Percentiles rank a stretch among this genome's conserved stretches.
phyloP scores from a whole-genome alignment of 2,888 invertebrate species.

The Ectemnius cavifrons region DNA sequence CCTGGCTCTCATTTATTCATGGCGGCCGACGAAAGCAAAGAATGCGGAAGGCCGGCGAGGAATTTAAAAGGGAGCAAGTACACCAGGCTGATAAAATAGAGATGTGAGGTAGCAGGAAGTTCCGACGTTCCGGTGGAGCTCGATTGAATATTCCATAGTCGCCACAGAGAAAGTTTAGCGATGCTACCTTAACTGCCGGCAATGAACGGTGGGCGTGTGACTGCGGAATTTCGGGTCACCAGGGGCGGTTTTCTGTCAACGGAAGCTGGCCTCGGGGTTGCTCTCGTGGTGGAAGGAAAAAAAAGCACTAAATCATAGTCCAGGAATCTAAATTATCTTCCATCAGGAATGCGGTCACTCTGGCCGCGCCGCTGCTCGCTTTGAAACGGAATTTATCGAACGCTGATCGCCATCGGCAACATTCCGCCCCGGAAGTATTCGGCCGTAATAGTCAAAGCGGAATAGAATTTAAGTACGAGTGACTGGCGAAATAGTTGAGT shows the following conservation, averaged over 20 bases:
- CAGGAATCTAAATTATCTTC: constrained; percentile 73
- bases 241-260: constrained; percentile 30
- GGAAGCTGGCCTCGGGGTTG: constrained; percentile 35
- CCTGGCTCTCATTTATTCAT: too few species aligned
- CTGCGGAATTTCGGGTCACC: constrained; percentile 39
- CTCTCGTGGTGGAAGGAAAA: constrained; percentile 48
- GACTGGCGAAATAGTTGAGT: neutral
- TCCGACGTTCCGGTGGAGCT: neutral
- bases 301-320: constrained; percentile 70
- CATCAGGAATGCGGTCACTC: constrained; percentile 67
- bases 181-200: constrained; percentile 7
- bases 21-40: neutral
- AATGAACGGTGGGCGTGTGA: constrained; percentile 16
- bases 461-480: neutral
- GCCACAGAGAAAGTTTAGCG: constrained; percentile 1
- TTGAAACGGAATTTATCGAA: constrained; percentile 70
- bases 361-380: constrained; percentile 57
- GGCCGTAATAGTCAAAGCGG: constrained; percentile 14
- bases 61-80: neutral
- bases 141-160: constrained; percentile 8
- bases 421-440: constrained; percentile 68
- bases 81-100: neutral
- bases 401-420: constrained; percentile 64
- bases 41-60: neutral
- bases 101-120: constrained; percentile 2